These are phyloP conservation scores for Drosophila pandora DNA, from an alignment of 1,140 invertebrate genomes.

Conservation along the genomic window DNA sequence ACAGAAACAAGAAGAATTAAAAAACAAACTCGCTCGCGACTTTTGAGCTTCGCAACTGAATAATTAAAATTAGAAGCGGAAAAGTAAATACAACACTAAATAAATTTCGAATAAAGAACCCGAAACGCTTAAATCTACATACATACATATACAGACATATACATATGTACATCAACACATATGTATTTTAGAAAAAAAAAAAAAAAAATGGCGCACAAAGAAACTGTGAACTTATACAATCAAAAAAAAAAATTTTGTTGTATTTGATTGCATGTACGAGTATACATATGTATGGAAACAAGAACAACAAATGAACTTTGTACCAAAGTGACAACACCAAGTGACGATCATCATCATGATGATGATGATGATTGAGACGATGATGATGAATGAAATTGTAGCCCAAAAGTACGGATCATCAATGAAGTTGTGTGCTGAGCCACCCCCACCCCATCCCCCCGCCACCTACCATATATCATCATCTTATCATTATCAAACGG, in stretches of 20 bases:
- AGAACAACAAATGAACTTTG: conserved; percentile 73
- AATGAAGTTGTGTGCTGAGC: conserved; percentile 29
- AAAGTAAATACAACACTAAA: conserved; percentile 73
- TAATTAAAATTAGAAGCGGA: conserved; percentile 82
- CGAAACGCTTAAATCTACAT: conserved; percentile 52
- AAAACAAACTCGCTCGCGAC: conserved; percentile 74
- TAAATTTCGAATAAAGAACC: conserved; percentile 64
- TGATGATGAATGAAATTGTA: conserved; percentile 50
- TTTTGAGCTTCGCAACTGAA: conserved; percentile 79
- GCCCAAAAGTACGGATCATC: conserved; percentile 19
- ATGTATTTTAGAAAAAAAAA: conserved; percentile 44
- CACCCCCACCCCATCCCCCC: too few relatives aligned
- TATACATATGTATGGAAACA: conserved; percentile 44
- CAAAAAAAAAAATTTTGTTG: conserved; percentile 35
- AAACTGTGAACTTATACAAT: conserved; percentile 80
- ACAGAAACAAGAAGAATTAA: conserved; percentile 36
- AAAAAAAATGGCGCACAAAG: conserved; percentile 76
- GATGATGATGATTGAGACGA: conserved; percentile 39
- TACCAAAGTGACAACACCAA: conserved; percentile 64
- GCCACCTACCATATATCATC: background rate
- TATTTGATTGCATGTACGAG: conserved; percentile 41
- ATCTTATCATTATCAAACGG: conserved; percentile 6
- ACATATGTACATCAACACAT: background rate
- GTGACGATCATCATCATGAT: conserved; percentile 2
- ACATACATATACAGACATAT: conserved; percentile 8